phyloP scores from a whole-genome alignment of 2,113 vertebrate genomes.

The Pseudolaguvia tuberculata region DNA sequence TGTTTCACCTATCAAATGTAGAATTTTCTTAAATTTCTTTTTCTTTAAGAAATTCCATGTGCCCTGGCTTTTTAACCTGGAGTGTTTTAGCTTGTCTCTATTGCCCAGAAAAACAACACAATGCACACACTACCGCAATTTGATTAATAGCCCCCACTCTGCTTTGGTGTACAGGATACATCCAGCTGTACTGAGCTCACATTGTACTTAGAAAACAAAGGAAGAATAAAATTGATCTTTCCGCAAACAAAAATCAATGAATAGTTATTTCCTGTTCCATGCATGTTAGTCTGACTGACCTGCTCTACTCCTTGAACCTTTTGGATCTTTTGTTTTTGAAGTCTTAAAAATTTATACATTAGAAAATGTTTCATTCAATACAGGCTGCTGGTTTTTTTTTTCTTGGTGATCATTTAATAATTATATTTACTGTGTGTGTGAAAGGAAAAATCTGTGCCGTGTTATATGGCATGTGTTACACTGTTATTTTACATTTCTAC shows the following conservation, averaged over 20 bases:
- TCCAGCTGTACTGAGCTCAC: conserved; percentile 69
- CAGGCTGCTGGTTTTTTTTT: not conserved
- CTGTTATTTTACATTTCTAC: too few relatives aligned
- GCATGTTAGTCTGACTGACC: conserved; percentile 69
- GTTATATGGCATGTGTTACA: not conserved
- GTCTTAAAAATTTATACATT: conserved; percentile 55
- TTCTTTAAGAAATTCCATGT: conserved; percentile 17
- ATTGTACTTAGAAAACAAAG: conserved; percentile 77
- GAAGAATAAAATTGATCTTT: conserved; percentile 79
- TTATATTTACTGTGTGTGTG: not conserved
- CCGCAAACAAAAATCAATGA: conserved; percentile 77
- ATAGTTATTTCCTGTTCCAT: conserved; percentile 75
- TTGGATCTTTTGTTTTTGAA: conserved; percentile 52
- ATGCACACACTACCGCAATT: conserved; percentile 66
- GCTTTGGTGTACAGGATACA: conserved; percentile 65
- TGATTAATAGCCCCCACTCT: conserved; percentile 75
- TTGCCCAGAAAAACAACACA: conserved; percentile 66
- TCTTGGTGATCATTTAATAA: not conserved
- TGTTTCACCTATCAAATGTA: conserved; percentile 7
- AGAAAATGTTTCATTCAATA: conserved; percentile 52
- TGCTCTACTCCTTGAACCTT: conserved; percentile 68
- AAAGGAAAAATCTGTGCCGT: not conserved
- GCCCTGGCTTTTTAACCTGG: conserved; percentile 34
- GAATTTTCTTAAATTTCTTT: too few relatives aligned
- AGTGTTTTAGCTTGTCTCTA: conserved; percentile 56